Evolutionary conservation across 2,113 vertebrate species (phyloP), one percentile per base, ranked within the genome.

Genomic region (Chlamydotis undulata): DNA sequence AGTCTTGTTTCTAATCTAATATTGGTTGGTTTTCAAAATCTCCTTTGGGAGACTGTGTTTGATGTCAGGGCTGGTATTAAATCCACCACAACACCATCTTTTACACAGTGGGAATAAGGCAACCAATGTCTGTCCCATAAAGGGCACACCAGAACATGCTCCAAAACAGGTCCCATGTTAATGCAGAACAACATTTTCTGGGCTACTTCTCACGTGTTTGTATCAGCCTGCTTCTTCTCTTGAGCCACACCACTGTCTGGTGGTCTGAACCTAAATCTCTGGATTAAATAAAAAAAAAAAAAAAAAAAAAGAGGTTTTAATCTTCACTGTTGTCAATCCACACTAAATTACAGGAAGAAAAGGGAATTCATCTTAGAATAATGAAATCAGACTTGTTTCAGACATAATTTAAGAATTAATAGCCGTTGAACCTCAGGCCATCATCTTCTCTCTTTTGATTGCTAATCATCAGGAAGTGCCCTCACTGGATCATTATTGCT

Each of bases 391-490:
- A 55, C 67, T 91, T 78, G 4, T 1, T 65, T 83, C 12, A n/a
- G 79, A 64, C 22, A 61, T 74, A 82, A 91, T 67, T 92, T 29
- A 82, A 70, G 55, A 71, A 89, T 77, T 71, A 94, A 73, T 23
- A 83, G 43, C 8, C 13, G 63, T 75, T 83, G 14, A 26, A 93
- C 41, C 35, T 67, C 68, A 89, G 67, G 69, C 87, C 43, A 76
- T 57, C 17, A 39, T 41, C 24, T 74, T 76, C 68, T 89, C 3
- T 75, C 56, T 64, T 74, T 68, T 84, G 77, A 91, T 82, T 94
- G 77, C 37, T 95, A 79, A 95, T 97, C 57, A 92, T 73, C 18
- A 88, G 65, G 37, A 96, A 91, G 68, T 55, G 19, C 60, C 31
- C 55, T 47, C 23, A 85, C 41, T 87, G 80, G 81, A 92, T 96